Base-by-base conservation (phyloP, 2,797 vertebrate species). In the Halcyon leucocephala region DNA sequence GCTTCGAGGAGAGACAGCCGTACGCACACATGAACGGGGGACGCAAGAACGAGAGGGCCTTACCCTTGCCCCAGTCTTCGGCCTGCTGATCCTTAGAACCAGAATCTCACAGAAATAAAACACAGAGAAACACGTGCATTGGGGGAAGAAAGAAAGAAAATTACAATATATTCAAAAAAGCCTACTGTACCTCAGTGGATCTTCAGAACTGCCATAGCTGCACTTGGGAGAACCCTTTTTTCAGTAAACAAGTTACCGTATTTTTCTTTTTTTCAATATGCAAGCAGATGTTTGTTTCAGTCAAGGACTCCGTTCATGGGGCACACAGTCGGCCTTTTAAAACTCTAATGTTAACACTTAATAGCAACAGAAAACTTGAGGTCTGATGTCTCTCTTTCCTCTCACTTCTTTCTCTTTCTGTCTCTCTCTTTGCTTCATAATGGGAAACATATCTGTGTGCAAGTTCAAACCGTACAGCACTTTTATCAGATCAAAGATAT, bases 21-120 rank as follows among this genome's bases (percentile, higher is more conserved):
- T 99, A 99, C 67, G 99, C 99, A 39, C 99, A 99, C 98, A 99
- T 99, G 99, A 99, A 99, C 5, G 99, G 99, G 57, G 99, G 99
- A 16, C 99, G 99, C 93, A 99, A 99, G 97, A 99, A 99, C 5
- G 99, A 99, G 96, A 97, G 99, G 77, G 98, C 99, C 42, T 97
- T 99, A 95, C 99, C 99, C 37, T 98, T 99, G 98, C 99, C 99
- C 95, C 99, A 99, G 98, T 99, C 99, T 37, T 99, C 99, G 10
- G 99, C 99, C 98, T 99, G 99, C 99, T 99, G 99, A 99, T 98
- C 98, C 97, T 86, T 83, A 95, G 94, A 95, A 83, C 93, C 93
- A 31, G 48, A 69, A 78, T 87, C 96, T 87, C 78, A 37, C 95
- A 42, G 95, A 78, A 89, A 64, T 46, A 46, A 12, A 37, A 57